Conservation (phyloP, 1,140 invertebrate species). For the Lordiphosa mommai region DNA sequence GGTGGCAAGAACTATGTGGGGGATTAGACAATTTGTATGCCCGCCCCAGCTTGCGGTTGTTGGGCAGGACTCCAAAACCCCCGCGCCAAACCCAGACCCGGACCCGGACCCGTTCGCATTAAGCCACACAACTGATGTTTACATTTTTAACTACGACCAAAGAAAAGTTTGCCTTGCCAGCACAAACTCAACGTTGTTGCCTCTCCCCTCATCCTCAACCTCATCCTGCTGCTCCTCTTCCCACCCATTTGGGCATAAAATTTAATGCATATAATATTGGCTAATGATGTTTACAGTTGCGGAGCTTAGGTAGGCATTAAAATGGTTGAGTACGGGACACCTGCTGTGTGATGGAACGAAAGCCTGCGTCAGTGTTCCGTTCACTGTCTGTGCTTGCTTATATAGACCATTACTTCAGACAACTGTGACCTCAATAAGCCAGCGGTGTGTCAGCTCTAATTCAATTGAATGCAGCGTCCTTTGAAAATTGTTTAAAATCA, state of each 20-base stretch:
- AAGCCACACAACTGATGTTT: slow-evolving; percentile 75
- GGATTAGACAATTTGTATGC: slow-evolving; percentile 74
- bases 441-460: slow-evolving; percentile 25
- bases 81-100: slow-evolving; percentile 1
- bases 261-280: slow-evolving; percentile 80
- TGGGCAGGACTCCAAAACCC: background rate
- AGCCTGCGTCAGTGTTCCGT: slow-evolving; percentile 8
- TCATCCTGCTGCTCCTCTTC: slow-evolving; percentile 25
- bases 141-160: slow-evolving; percentile 76
- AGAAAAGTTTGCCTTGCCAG: slow-evolving; percentile 66
- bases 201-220: background rate
- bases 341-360: slow-evolving; percentile 37
- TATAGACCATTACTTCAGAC: slow-evolving; percentile 9
- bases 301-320: slow-evolving; percentile 77
- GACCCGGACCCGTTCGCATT: slow-evolving; percentile 44
- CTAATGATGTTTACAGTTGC: slow-evolving; percentile 79
- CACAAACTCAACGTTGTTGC: slow-evolving; percentile 1
- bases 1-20: slow-evolving; percentile 74
- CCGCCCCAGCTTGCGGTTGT: slow-evolving; percentile 3
- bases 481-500: too few species aligned
- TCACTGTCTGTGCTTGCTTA: slow-evolving; percentile 17
- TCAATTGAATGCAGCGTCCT: too few species aligned
- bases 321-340: slow-evolving; percentile 71
- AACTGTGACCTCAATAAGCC: slow-evolving; percentile 33
- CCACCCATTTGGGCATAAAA: slow-evolving; percentile 71